Base-by-base conservation (phyloP, 2,797 vertebrate species). In the Crenichthys baileyi region DNA sequence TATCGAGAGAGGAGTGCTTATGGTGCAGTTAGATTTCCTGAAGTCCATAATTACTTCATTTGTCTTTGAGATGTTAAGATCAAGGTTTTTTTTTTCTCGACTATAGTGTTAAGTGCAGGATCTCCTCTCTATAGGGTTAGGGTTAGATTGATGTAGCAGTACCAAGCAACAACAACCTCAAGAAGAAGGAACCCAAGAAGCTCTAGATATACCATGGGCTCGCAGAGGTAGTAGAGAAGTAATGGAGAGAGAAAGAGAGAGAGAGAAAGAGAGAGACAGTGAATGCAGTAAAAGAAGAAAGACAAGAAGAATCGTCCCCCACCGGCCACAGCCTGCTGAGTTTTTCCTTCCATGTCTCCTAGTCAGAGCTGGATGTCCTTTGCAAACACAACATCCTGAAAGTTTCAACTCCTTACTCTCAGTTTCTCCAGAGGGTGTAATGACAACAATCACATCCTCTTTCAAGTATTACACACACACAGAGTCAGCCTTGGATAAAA, bases 301-400 rank as follows among this genome's bases (percentile, higher is more conserved):
- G 29, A 73, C 50, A 81, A 22, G 67, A 70, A 29, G 67, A 70
- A 46, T 15, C 39, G 41, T 44, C 67, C 67, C 12, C 24, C 67
- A 46, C 5, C 12, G 26, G 41, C 41, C 22, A n/a, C 22, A 70
- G 24, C 41, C 41, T 44, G 67, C 67, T n/a, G 67, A 70, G 12
- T 3, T 16, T 26, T 46, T 18, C 31, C 63, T 41, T 20, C 9
- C 72, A 16, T 48, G 22, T 39, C 74, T 75, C 67, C n/a, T 55
- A 63, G n/a, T 46, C 73, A 7, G 39, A 67, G 80, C 84, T 70
- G 75, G 46, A 72, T 84, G 84, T 88, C 77, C 76, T 87, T 80
- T 63, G 75, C 58, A 82, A 91, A 83, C 85, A 89, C 78, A 88
- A 91, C 91, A 90, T 90, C 88, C 89, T 91, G 85, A 81, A 78